A percentile compares a stretch with the other conserved stretches of the same genome.
Conservation (phyloP, 2,797 vertebrate species). For the Mionectes olivaceus region DNA sequence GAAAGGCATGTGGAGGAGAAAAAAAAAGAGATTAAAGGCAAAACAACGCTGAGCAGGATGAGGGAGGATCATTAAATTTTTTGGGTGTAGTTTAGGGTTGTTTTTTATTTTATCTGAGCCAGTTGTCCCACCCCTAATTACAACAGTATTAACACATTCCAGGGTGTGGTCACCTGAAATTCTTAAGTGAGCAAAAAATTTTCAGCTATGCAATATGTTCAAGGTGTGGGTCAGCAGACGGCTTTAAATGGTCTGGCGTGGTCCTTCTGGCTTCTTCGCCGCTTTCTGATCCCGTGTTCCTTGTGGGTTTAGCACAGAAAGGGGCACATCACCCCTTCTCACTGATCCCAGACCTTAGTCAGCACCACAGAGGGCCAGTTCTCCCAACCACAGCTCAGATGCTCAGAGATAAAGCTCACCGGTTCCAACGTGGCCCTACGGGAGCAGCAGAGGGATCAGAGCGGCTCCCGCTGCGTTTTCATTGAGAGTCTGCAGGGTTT, state of each 20-base stretch:
- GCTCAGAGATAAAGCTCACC: background rate
- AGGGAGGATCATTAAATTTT: conserved; percentile 50
- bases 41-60: conserved; percentile 1
- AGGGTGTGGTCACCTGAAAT: conserved; percentile 52
- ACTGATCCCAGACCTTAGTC: background rate
- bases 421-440: background rate
- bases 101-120: conserved; percentile 66
- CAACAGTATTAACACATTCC: conserved; percentile 49
- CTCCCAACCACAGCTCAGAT: background rate
- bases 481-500: background rate
- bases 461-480: background rate
- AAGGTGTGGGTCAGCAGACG: background rate
- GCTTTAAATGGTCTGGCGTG: background rate
- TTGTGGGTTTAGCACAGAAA: background rate
- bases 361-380: background rate
- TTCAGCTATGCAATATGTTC: conserved; percentile 9
- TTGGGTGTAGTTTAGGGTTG: conserved; percentile 66
- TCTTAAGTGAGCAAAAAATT: conserved; percentile 49
- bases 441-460: background rate
- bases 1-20: background rate
- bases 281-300: background rate
- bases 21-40: background rate
- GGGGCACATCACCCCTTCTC: background rate
- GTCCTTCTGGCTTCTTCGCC: background rate
- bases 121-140: conserved; percentile 55